Evolutionary conservation across 2,113 vertebrate genomes (phyloP).

Genomic region (Brienomyrus longianalis): DNA sequence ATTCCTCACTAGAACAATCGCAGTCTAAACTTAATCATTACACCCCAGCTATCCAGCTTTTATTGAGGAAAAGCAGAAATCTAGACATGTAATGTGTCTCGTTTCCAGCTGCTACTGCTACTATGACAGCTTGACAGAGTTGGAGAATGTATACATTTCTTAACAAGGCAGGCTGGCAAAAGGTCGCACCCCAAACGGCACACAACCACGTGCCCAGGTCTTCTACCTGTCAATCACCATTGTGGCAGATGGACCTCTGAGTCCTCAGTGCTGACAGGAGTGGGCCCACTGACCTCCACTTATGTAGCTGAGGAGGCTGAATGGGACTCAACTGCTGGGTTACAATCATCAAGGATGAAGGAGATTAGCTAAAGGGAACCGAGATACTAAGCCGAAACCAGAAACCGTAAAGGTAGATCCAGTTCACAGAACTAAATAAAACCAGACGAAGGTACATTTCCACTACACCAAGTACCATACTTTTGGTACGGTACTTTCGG

Average conservation of each 20-base stretch:
- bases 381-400: not conserved
- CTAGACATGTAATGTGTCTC: not conserved
- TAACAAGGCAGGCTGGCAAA: not conserved
- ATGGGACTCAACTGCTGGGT: not conserved
- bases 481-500: not conserved
- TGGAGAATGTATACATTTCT: not conserved
- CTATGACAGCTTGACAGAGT: not conserved
- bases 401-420: not conserved
- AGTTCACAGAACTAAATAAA: not conserved
- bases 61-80: not conserved
- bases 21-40: not conserved
- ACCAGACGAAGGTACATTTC: not conserved
- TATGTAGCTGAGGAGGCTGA: not conserved
- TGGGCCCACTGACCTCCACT: not conserved
- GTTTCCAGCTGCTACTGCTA: not conserved
- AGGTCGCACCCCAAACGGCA: not conserved
- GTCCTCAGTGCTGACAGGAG: not conserved
- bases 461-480: not conserved
- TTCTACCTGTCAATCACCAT: not conserved
- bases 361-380: not conserved
- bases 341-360: not conserved
- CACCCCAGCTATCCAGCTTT: not conserved
- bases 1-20: not conserved
- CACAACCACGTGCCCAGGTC: not conserved
- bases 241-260: not conserved